These are phyloP conservation scores for Camponotus fellah DNA, from an alignment of 2,888 invertebrate genomes.

Conservation along the genomic window DNA sequence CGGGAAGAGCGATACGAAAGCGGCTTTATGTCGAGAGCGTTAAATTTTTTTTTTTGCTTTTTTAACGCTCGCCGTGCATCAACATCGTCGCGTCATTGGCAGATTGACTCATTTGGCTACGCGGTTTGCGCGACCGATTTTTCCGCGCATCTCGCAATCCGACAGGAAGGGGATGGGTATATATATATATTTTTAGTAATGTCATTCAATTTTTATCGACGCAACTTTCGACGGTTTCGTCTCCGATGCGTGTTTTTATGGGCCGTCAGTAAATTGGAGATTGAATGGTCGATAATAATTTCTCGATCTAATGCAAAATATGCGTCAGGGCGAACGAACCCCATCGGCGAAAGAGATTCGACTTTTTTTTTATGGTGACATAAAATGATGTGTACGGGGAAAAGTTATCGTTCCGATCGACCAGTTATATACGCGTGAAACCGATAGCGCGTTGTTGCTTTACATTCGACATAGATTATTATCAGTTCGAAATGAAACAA, in stretches of 20 bases:
- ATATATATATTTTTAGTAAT: conserved; percentile 53
- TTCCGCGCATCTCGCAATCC: conserved; percentile 30
- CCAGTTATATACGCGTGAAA: background rate
- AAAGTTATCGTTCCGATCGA: conserved; percentile 3
- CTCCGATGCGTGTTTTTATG: conserved; percentile 54
- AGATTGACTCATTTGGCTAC: conserved; percentile 62
- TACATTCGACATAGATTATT: conserved; percentile 33
- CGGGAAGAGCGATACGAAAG: background rate
- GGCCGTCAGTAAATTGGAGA: conserved; percentile 61
- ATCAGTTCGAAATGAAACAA: conserved; percentile 34
- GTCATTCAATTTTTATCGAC: conserved; percentile 60
- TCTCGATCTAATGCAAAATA: conserved; percentile 52
- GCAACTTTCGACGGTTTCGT: conserved; percentile 48
- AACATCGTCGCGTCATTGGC: conserved; percentile 62
- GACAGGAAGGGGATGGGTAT: background rate
- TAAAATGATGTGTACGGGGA: background rate
- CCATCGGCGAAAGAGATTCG: background rate
- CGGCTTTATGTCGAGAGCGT: conserved; percentile 1
- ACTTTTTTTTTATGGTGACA: conserved; percentile 22
- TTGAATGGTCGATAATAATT: conserved; percentile 58
- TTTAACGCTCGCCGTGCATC: conserved; percentile 51
- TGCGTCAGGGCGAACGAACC: background rate
- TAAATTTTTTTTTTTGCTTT: conserved; percentile 43
- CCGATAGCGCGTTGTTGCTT: background rate
- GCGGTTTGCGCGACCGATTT: conserved; percentile 48